Conservation (phyloP, 2,797 vertebrate genomes). For the Clangula hyemalis region DNA sequence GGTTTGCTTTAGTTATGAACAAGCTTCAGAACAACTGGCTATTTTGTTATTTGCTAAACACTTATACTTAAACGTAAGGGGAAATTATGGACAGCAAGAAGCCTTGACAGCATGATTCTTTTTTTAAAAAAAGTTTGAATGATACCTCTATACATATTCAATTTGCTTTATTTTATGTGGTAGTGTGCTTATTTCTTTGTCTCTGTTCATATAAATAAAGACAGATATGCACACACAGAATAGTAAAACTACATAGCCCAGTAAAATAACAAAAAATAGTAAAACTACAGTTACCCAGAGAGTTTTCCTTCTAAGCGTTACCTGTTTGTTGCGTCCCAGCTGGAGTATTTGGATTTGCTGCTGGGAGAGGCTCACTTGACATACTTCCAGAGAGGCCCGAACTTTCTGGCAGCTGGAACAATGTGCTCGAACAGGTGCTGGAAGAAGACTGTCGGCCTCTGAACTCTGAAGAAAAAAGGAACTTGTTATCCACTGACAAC, state of each 20-base stretch:
- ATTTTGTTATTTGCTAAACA: background rate
- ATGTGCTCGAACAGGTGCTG: conserved; percentile 73
- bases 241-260: background rate
- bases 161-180: background rate
- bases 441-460: conserved; percentile 79
- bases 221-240: background rate
- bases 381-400: conserved; percentile 54
- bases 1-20: background rate
- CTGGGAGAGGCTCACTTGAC: conserved; percentile 25
- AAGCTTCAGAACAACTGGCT: background rate
- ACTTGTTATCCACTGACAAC: background rate
- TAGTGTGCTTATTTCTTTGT: background rate
- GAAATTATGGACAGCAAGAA: rapidly evolving
- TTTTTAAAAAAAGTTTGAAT: background rate
- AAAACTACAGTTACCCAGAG: rapidly evolving
- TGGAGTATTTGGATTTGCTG: conserved; percentile 52
- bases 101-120: background rate
- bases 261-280: background rate
- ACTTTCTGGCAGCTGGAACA: conserved; percentile 77
- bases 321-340: conserved; percentile 77
- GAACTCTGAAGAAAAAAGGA: conserved; percentile 76
- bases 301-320: conserved; percentile 19
- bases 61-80: background rate
- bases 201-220: background rate
- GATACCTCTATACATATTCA: background rate